Evolutionary conservation across 2,888 invertebrate species (phyloP).

Genomic region (Thera britannica): DNA sequence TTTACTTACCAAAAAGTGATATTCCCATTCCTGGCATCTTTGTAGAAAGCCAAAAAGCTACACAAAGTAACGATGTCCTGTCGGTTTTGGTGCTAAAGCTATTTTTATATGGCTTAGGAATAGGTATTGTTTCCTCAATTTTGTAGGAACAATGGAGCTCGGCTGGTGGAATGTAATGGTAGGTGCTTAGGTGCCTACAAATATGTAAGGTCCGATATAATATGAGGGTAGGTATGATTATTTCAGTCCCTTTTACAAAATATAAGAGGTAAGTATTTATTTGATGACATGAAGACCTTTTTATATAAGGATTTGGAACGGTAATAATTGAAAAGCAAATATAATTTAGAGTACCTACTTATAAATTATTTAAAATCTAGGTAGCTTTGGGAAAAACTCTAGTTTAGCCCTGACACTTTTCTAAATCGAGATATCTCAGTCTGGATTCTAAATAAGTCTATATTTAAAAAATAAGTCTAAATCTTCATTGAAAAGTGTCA

Average conservation of each 20-base stretch:
- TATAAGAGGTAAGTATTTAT: background rate
- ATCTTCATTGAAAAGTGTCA: too few species aligned
- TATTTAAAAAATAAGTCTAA: too few species aligned
- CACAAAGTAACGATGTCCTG: background rate
- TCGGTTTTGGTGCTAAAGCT: constrained; percentile 1
- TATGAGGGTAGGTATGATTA: constrained; percentile 2
- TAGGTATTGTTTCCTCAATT: constrained; percentile 7
- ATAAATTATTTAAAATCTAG: constrained; percentile 6
- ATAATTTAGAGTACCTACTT: background rate
- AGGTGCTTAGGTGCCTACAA: constrained; percentile 2
- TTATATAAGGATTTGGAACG: too few species aligned
- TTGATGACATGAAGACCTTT: background rate
- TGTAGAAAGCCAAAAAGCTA: constrained; percentile 1
- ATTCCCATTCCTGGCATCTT: background rate
- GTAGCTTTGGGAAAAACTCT: constrained; percentile 11
- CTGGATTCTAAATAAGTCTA: background rate
- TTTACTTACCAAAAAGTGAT: too few species aligned
- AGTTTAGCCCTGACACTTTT: constrained; percentile 17
- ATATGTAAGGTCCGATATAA: constrained; percentile 6
- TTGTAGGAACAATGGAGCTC: constrained; percentile 2
- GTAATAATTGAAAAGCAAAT: background rate
- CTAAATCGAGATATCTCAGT: constrained; percentile 17
- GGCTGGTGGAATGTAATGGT: constrained; percentile 9
- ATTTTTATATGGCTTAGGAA: background rate
- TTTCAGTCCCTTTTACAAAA: background rate